A percentile compares a stretch with the other conserved stretches of the same genome.
Evolutionary conservation across 2,888 invertebrate species (phyloP).

Genomic region (Drosophila picticornis): DNA sequence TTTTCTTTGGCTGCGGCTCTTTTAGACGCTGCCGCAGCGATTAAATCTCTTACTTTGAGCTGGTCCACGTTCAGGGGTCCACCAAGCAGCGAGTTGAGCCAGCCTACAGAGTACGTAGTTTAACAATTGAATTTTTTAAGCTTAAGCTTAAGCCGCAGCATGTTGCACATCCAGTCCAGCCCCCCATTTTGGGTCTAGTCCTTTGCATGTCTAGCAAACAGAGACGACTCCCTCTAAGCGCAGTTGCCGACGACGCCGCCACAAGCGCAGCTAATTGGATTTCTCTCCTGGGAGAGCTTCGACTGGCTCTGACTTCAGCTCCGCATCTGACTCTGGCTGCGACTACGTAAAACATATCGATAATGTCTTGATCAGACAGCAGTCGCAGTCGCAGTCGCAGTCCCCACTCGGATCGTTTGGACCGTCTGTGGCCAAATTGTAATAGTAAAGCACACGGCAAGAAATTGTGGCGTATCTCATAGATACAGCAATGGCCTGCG

Average conservation of each 20-base stretch:
- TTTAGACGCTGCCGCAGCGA: slow-evolving; percentile 56
- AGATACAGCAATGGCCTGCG: not conserved
- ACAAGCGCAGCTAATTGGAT: slow-evolving; percentile 83
- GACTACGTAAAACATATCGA: slow-evolving; percentile 81
- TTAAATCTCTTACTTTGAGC: slow-evolving; percentile 60
- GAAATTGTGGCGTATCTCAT: slow-evolving; percentile 29
- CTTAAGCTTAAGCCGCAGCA: slow-evolving; percentile 45
- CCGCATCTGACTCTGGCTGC: slow-evolving; percentile 24
- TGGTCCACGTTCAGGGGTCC: slow-evolving; percentile 47
- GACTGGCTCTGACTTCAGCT: slow-evolving; percentile 18
- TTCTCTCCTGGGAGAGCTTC: slow-evolving; percentile 81
- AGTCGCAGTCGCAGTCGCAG: slow-evolving; percentile 29
- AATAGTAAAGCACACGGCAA: slow-evolving; percentile 82
- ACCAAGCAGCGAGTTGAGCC: slow-evolving; percentile 24
- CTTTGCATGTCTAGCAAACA: slow-evolving; percentile 74
- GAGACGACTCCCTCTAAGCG: slow-evolving; percentile 63
- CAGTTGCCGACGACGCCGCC: slow-evolving; percentile 62
- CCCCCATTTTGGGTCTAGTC: slow-evolving; percentile 59
- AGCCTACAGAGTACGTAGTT: slow-evolving; percentile 65
- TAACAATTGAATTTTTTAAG: slow-evolving; percentile 77
- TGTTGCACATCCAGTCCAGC: slow-evolving; percentile 63
- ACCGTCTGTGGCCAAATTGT: slow-evolving; percentile 70
- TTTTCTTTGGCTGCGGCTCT: slow-evolving; percentile 60
- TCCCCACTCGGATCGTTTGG: slow-evolving; percentile 15
- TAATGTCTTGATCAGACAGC: slow-evolving; percentile 84